Base-by-base conservation (phyloP, 2,113 vertebrate species). In the Vicugna pacos region DNA sequence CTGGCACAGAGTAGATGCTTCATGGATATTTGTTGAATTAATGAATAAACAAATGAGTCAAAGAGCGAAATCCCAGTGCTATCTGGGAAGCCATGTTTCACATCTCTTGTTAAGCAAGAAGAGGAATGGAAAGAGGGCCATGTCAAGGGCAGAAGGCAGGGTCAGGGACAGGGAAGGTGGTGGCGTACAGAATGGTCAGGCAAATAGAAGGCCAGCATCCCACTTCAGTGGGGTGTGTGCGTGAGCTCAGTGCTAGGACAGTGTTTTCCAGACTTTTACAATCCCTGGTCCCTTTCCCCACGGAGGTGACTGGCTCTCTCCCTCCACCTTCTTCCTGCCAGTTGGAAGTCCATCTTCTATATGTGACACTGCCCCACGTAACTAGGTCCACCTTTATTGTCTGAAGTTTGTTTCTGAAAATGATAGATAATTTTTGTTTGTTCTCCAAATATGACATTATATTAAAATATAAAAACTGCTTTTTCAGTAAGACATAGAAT, bases 361-460 rank as follows among this genome's bases (percentile, higher is more conserved):
- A 22, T 26, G 28, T 48, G 82, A 65, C 12, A 42, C 17, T 69
- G 42, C 56, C 26, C 14, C 7, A 42, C 19, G 28, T n/a, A 26
- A 38, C n/a, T n/a, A 76, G n/a, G 35, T 50, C 70, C 62, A 35
- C 16, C 10, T 92, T 65, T 69, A 56, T 20, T 82, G 12, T 48
- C 62, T 86, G 38, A 56, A 48, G 54, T 77, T 89, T 65, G 10
- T 6, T 90, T 76, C 77, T 52, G 46, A 94, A 89, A 91, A 89
- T n/a, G 80, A 80, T 80, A 28, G 24, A 1, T 62, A 24, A 32
- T 65, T 81, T 84, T 87, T 42, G 15, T 67, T 89, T 70, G 8
- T 92, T 95, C 89, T 95, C 72, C 50, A 90, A 95, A 65, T 72
- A 26, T 11, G 48, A 89, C 17, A 16, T 64, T 80, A 77, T 72